These are phyloP conservation scores for Alligator sinensis DNA, from an alignment of 2,113 vertebrate genomes.

Conservation along the genomic window DNA sequence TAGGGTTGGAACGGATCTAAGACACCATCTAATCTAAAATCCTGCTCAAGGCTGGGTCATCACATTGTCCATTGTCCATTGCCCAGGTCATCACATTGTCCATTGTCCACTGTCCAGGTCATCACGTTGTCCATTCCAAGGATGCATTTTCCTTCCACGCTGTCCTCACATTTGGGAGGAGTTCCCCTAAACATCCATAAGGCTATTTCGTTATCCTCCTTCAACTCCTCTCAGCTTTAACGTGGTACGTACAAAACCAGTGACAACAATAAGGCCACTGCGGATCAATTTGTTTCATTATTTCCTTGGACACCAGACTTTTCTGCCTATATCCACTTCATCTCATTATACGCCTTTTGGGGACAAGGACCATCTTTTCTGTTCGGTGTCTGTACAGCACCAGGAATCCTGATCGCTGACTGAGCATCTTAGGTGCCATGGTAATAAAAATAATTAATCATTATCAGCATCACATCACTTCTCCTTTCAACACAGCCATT, in stretches of 20 bases:
- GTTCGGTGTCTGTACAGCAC: background rate
- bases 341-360: background rate
- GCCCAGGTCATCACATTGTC: too few species aligned
- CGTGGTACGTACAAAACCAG: background rate
- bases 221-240: background rate
- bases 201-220: background rate
- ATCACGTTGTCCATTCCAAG: too few species aligned
- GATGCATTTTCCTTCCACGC: background rate
- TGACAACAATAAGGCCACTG: background rate
- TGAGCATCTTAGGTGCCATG: background rate
- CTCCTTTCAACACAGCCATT: background rate
- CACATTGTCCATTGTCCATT: too few species aligned
- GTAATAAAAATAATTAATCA: conserved; percentile 48
- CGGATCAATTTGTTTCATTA: background rate
- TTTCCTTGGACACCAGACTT: background rate
- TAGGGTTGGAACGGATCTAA: too few species aligned
- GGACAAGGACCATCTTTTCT: background rate
- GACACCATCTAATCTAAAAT: too few species aligned
- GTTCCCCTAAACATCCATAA: background rate
- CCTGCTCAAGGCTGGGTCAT: too few species aligned
- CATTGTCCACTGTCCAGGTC: too few species aligned
- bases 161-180: background rate
- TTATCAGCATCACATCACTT: conserved; percentile 7
- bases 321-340: background rate
- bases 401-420: background rate